Conservation (phyloP, 2,888 invertebrate genomes). For the Coecobrya sp. region DNA sequence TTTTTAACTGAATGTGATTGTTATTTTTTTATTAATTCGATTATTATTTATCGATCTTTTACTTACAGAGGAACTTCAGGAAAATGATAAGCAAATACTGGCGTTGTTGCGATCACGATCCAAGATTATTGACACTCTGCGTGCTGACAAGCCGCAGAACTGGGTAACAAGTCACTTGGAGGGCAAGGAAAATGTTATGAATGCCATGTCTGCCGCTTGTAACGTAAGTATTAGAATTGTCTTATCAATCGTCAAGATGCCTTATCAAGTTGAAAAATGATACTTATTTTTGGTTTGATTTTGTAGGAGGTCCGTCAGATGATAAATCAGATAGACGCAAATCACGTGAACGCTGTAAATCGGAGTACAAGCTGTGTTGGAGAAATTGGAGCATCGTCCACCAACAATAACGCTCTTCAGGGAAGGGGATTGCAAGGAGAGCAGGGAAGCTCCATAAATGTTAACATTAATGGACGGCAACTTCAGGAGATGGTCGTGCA, state of each 20-base stretch:
- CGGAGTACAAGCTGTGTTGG: conserved; percentile 97
- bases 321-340: conserved; percentile 82
- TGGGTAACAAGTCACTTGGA: conserved; percentile 85
- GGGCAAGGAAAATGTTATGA: conserved; percentile 84
- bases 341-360: conserved; percentile 83
- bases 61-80: conserved; percentile 85
- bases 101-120: conserved; percentile 82
- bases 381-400: conserved; percentile 94
- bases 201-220: conserved; percentile 84
- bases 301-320: conserved; percentile 85
- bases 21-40: no score
- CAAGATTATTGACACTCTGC: conserved; percentile 84
- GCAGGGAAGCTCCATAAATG: neutral
- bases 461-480: conserved; percentile 58
- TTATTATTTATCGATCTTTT: no score
- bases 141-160: conserved; percentile 84
- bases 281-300: neutral
- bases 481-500: conserved; percentile 85
- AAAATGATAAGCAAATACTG: conserved; percentile 85
- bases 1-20: no score
- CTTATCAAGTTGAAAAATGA: no score
- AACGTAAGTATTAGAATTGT: conserved; percentile 72
- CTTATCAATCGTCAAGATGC: no score
- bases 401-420: conserved; percentile 92
- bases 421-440: conserved; percentile 89